Conservation (phyloP, 2,888 invertebrate species). For the Belgica antarctica region DNA sequence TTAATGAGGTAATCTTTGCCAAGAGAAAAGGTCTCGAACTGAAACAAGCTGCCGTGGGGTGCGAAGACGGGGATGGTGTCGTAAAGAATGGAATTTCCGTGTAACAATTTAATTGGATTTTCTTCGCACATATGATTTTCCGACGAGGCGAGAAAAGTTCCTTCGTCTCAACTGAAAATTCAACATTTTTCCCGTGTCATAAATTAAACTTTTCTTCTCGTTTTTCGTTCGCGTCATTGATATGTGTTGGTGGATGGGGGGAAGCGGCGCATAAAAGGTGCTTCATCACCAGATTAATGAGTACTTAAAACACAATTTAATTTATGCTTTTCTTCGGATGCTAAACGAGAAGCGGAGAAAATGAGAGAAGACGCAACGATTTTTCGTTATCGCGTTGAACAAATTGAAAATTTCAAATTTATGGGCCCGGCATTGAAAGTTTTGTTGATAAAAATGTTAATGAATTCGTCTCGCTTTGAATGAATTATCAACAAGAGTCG, state of each 20-base stretch:
- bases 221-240: constrained; percentile 1
- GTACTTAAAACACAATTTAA: constrained; percentile 27
- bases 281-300: constrained; percentile 29
- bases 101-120: constrained; percentile 42
- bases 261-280: not conserved
- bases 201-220: constrained; percentile 11
- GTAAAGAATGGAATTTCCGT: constrained; percentile 37
- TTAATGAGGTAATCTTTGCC: constrained; percentile 18
- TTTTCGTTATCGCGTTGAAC: constrained; percentile 12
- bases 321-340: constrained; percentile 19
- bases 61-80: not conserved
- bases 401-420: constrained; percentile 24
- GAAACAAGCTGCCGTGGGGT: not conserved
- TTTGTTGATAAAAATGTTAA: no score
- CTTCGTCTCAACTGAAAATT: not conserved
- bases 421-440: no score
- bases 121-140: not conserved
- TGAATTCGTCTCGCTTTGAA: not conserved
- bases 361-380: not conserved
- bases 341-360: constrained; percentile 13
- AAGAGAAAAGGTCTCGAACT: constrained; percentile 1
- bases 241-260: not conserved
- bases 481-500: not conserved
- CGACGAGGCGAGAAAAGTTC: not conserved
- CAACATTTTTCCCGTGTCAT: not conserved